Conservation (phyloP, 2,113 vertebrate genomes). For the Leucoraja erinaceus region DNA sequence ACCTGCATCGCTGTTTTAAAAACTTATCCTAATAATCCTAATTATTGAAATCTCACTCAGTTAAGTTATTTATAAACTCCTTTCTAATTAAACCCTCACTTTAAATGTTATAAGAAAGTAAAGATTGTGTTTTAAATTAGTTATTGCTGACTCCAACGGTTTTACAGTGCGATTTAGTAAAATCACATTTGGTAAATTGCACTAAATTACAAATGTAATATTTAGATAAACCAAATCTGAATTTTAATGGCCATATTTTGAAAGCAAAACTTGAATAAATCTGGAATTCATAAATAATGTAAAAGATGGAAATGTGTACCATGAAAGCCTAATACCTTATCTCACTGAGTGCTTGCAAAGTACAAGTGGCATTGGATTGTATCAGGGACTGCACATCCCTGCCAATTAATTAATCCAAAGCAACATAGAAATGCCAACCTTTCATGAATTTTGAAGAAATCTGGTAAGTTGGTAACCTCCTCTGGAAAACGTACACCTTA, state of each 20-base stretch:
- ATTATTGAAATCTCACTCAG: constrained; percentile 13
- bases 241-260: not conserved
- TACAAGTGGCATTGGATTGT: not conserved
- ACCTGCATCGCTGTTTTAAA: not conserved
- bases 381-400: not conserved
- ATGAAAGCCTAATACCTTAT: not conserved
- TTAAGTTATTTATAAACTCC: not conserved
- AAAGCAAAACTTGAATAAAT: constrained; percentile 4
- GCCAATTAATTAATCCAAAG: not conserved
- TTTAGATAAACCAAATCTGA: constrained; percentile 13
- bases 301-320: constrained; percentile 15
- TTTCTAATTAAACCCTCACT: not conserved
- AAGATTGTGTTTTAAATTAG: constrained; percentile 10
- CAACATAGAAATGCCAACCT: not conserved
- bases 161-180: not conserved
- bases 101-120: constrained; percentile 14
- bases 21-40: not conserved
- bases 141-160: not conserved
- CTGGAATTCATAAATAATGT: constrained; percentile 22
- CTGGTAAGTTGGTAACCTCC: too few species aligned
- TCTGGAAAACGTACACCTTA: not conserved
- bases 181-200: constrained; percentile 3
- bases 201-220: constrained; percentile 4
- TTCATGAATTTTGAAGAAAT: not conserved
- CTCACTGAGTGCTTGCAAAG: not conserved